Evolutionary conservation across 2,113 vertebrate species (phyloP), one percentile per base, ranked within the genome.

Genomic region (Melanotaenia duboulayi): DNA sequence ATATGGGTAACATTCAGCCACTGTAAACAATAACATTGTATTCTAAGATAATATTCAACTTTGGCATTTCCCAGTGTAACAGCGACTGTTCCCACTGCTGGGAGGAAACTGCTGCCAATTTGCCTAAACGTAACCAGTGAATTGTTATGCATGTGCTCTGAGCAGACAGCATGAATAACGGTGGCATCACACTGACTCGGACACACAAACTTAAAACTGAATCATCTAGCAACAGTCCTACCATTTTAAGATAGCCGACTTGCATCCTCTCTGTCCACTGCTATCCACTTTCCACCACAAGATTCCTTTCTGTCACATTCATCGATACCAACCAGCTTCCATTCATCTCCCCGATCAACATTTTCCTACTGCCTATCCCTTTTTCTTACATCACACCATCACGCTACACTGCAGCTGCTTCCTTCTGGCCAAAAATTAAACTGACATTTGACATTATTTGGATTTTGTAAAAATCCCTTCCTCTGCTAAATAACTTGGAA

Each of bases 1-100:
- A 80, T 85, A 90, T 75, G 88, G 87, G 89, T 91, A 91, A 92
- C 91, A 91, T 91, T 91, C 84, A 86, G 88, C 87, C 89, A 90
- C 90, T 94, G 93, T 94, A 94, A 94, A 95, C 92, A 94, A 92
- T 93, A 93, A 91, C 90, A 88, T 91, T 91, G 85, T 91, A 89
- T 89, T 88, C 74, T 67, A 91, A 82, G 71, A 91, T 86, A 86
- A 91, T 87, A 80, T 85, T 91, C 82, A 75, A 89, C 88, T 93
- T 93, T 91, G 86, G 89, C 87, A 91, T 91, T 91, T 92, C 91
- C 86, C 91, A 78, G 76, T 75, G 83, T 80, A 35, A 70, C 67
- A 76, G 88, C 74, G 82, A 88, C 84, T 68, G 58, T 91, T 93
- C 90, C 89, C 91, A 92, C 80, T 86, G 78, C 57, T 61, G 49